Evolutionary conservation across 2,888 invertebrate species (phyloP).

Genomic region (Scaptomyza parva): DNA sequence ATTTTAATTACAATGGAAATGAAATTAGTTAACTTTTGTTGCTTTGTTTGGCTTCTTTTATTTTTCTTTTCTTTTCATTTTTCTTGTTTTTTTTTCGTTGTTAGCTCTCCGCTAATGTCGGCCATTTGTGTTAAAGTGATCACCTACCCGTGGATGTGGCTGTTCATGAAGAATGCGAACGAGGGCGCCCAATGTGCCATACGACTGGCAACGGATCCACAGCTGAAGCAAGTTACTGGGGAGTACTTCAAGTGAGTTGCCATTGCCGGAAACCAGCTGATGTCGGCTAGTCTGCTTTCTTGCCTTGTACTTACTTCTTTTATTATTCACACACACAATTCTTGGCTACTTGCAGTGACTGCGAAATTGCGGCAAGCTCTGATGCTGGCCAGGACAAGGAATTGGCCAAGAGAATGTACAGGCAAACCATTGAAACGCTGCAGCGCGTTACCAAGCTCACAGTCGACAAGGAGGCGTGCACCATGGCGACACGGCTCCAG

Average conservation of each 20-base stretch:
- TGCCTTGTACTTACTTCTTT: conserved; percentile 1
- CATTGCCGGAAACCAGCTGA: conserved; percentile 41
- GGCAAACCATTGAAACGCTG: conserved; percentile 82
- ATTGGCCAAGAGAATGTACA: conserved; percentile 85
- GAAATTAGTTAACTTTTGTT: conserved; percentile 55
- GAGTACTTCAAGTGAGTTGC: conserved; percentile 88
- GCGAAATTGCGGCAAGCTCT: conserved; percentile 86
- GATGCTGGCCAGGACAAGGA: conserved; percentile 86
- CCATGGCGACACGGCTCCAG: conserved; percentile 25
- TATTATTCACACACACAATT: conserved; percentile 28
- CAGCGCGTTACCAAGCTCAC: conserved; percentile 78
- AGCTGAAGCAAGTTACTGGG: conserved; percentile 87
- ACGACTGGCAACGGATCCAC: conserved; percentile 88
- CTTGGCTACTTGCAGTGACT: conserved; percentile 86
- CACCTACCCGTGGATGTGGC: conserved; percentile 88
- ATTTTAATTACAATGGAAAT: conserved; percentile 49
- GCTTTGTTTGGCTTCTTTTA: conserved; percentile 18
- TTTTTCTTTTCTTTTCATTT: conserved; percentile 37
- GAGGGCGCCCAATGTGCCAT: conserved; percentile 90
- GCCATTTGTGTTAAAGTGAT: conserved; percentile 86
- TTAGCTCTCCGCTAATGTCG: conserved; percentile 84
- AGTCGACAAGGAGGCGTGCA: conserved; percentile 71
- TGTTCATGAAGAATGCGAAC: conserved; percentile 88
- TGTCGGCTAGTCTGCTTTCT: conserved; percentile 44
- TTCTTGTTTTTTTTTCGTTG: conserved; percentile 15